These are phyloP conservation scores for Melanostoma scalare DNA, from an alignment of 2,888 invertebrate genomes.

Conservation along the genomic window DNA sequence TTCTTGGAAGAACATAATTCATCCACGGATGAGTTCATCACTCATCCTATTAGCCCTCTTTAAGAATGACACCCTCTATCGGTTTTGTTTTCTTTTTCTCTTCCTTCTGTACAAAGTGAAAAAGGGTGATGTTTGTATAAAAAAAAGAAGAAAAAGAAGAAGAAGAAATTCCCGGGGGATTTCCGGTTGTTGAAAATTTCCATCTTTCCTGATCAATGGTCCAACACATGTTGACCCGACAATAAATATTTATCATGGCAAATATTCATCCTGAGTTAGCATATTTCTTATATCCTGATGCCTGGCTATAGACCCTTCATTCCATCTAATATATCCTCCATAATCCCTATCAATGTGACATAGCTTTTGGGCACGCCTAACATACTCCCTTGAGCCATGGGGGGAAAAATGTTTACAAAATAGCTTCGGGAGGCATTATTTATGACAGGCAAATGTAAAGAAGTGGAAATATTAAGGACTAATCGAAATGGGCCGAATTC, in stretches of 20 bases:
- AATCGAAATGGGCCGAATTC: conserved; percentile 64
- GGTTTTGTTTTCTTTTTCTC: not conserved
- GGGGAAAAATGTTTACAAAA: conserved; percentile 32
- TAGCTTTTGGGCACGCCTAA: conserved; percentile 11
- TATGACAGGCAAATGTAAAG: conserved; percentile 41
- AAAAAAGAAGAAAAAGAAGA: not conserved
- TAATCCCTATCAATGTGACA: conserved; percentile 35
- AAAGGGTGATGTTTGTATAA: no score
- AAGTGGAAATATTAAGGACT: conserved; percentile 56
- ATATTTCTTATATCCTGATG: conserved; percentile 5
- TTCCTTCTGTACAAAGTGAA: no score
- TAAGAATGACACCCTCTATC: not conserved
- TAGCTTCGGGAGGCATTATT: conserved; percentile 40
- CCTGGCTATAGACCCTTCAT: conserved; percentile 1
- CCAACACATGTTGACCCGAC: conserved; percentile 41
- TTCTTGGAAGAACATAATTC: conserved; percentile 1
- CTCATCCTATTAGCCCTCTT: not conserved
- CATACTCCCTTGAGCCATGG: conserved; percentile 49
- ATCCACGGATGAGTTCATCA: conserved; percentile 11
- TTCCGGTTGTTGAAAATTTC: conserved; percentile 40
- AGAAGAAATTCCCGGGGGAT: conserved; percentile 25
- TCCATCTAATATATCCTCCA: conserved; percentile 1
- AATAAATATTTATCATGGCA: conserved; percentile 56
- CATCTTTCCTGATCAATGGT: conserved; percentile 36
- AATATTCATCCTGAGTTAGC: conserved; percentile 35